Percentiles rank a stretch among this genome's conserved stretches.
Evolutionary conservation across 2,797 vertebrate species (phyloP).

Genomic region (Phoebastria nigripes): DNA sequence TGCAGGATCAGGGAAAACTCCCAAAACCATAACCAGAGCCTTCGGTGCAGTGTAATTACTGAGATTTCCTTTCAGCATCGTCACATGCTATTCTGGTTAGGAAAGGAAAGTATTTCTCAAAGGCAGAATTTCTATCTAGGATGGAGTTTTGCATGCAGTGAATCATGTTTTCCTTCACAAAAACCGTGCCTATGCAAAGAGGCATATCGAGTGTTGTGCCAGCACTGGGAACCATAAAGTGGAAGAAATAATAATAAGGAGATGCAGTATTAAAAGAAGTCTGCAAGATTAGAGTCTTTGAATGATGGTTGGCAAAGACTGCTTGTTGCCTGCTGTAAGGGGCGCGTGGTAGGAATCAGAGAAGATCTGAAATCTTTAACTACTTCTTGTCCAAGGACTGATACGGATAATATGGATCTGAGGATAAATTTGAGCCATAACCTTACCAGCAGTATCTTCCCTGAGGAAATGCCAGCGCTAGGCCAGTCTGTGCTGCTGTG

Average conservation of each 20-base stretch:
- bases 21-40: not conserved
- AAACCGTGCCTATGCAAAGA: not conserved
- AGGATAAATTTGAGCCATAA: not conserved
- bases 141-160: not conserved
- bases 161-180: not conserved
- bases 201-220: not conserved
- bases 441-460: not conserved
- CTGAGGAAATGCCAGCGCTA: not conserved
- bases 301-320: not conserved
- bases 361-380: not conserved
- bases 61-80: not conserved
- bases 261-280: not conserved
- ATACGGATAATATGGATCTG: not conserved
- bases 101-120: conserved; percentile 11
- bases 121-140: not conserved
- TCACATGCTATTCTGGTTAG: not conserved
- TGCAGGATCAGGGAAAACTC: not conserved
- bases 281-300: not conserved
- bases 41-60: not conserved
- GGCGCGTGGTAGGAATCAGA: not conserved
- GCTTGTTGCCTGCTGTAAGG: not conserved
- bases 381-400: not conserved
- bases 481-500: not conserved
- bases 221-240: not conserved
- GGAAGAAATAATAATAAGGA: conserved; percentile 1